A percentile compares a stretch with the other conserved stretches of the same genome.
Evolutionary conservation across 2,888 invertebrate species (phyloP).

Genomic region (Lasioglossum marginatum): DNA sequence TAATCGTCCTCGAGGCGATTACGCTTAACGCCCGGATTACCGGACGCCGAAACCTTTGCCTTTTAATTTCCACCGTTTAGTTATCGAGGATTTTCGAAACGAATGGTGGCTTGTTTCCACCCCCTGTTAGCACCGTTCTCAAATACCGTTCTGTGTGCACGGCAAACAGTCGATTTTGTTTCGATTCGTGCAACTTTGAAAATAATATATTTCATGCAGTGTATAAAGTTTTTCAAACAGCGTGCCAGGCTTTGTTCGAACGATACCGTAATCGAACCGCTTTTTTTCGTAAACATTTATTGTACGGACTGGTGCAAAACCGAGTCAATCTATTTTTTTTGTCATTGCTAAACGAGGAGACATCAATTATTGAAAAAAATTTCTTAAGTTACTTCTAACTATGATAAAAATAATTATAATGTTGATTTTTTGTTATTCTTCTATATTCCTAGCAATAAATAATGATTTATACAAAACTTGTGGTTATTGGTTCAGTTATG

Average conservation of each 20-base stretch:
- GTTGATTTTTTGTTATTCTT: too few relatives aligned
- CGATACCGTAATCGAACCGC: background rate
- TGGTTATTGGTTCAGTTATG: too few relatives aligned
- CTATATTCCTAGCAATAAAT: too few relatives aligned
- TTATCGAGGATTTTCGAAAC: background rate
- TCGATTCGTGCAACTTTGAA: background rate
- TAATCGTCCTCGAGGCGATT: slow-evolving; percentile 20
- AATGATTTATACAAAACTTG: too few relatives aligned
- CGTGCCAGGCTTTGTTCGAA: background rate
- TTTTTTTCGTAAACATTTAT: too few relatives aligned
- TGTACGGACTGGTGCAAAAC: too few relatives aligned
- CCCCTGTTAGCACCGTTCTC: background rate
- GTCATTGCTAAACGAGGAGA: too few relatives aligned
- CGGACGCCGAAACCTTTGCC: slow-evolving; percentile 12
- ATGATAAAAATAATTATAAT: too few relatives aligned
- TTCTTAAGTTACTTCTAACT: too few relatives aligned
- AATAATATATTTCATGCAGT: background rate
- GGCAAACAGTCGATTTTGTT: background rate
- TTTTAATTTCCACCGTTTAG: slow-evolving; percentile 28
- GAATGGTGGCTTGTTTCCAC: background rate
- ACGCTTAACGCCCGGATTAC: slow-evolving; percentile 13
- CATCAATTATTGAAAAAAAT: too few relatives aligned
- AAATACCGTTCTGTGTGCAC: background rate
- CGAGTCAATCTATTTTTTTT: too few relatives aligned
- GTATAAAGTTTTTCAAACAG: background rate